A percentile compares a stretch with the other conserved stretches of the same genome.
Evolutionary conservation across 2,888 invertebrate genomes (phyloP).

Genomic region (Terebella lapidaria): DNA sequence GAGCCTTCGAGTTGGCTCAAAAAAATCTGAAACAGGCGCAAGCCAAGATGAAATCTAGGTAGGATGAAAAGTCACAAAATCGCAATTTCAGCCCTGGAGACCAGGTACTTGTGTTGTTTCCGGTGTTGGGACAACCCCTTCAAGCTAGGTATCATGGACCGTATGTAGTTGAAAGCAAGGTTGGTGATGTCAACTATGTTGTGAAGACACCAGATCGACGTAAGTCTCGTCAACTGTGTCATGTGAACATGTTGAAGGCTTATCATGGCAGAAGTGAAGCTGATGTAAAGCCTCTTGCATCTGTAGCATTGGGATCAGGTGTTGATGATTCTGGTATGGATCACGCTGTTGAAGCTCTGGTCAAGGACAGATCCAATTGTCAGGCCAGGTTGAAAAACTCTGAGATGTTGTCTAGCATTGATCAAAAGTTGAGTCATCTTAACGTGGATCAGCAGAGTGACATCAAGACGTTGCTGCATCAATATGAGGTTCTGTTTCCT

Average conservation of each 20-base stretch:
- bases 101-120: conserved; percentile 6
- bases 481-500: background rate
- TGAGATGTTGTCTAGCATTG: background rate
- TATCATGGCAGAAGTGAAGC: background rate
- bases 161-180: background rate
- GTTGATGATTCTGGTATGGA: no score
- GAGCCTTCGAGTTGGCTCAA: conserved; percentile 1
- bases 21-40: background rate
- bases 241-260: conserved; percentile 6
- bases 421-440: background rate
- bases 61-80: background rate
- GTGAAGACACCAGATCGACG: conserved; percentile 3
- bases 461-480: background rate
- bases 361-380: no score
- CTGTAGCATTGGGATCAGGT: no score
- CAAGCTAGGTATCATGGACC: conserved; percentile 6
- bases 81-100: conserved; percentile 6
- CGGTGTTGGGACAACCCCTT: background rate
- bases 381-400: no score
- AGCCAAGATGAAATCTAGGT: conserved; percentile 2
- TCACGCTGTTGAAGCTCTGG: no score
- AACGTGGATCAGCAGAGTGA: background rate
- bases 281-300: no score
- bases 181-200: conserved; percentile 6
- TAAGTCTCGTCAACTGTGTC: background rate